phyloP scores from a whole-genome alignment of 2,113 vertebrate species.

The Rhynchomys soricoides region DNA sequence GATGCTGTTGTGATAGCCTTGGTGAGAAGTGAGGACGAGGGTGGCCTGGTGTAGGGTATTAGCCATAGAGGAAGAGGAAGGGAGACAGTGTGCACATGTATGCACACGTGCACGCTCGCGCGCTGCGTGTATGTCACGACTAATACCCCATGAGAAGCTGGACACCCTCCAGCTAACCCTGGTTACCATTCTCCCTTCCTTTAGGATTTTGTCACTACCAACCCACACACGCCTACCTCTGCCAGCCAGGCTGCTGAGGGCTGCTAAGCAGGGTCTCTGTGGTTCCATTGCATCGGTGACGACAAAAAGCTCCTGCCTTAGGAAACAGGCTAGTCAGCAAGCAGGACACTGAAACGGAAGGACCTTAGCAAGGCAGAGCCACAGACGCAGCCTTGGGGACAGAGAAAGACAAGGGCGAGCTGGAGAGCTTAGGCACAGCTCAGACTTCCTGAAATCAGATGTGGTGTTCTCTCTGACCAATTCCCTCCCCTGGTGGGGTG shows the following conservation, averaged over 20 bases:
- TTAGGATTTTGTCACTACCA: not conserved
- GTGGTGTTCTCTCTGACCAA: not conserved
- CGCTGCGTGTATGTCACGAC: not conserved
- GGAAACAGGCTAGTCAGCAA: not conserved
- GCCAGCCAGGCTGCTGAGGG: not conserved
- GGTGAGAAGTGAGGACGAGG: not conserved
- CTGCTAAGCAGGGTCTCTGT: not conserved
- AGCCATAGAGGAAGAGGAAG: not conserved
- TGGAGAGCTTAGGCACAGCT: not conserved
- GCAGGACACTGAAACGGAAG: not conserved
- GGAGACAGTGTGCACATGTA: not conserved
- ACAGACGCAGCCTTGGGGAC: not conserved
- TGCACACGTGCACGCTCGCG: too few species aligned
- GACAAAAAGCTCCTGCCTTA: not conserved
- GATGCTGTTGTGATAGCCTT: not conserved
- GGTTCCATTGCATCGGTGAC: not conserved
- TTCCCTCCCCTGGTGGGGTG: not conserved
- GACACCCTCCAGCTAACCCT: not conserved
- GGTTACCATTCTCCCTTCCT: constrained; percentile 1
- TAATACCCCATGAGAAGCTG: not conserved
- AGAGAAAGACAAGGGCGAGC: not conserved
- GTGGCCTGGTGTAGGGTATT: not conserved
- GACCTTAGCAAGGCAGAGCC: not conserved
- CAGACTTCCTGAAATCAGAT: not conserved
- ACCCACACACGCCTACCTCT: not conserved